phyloP scores from a whole-genome alignment of 2,113 vertebrate species.

The Osmerus mordax region DNA sequence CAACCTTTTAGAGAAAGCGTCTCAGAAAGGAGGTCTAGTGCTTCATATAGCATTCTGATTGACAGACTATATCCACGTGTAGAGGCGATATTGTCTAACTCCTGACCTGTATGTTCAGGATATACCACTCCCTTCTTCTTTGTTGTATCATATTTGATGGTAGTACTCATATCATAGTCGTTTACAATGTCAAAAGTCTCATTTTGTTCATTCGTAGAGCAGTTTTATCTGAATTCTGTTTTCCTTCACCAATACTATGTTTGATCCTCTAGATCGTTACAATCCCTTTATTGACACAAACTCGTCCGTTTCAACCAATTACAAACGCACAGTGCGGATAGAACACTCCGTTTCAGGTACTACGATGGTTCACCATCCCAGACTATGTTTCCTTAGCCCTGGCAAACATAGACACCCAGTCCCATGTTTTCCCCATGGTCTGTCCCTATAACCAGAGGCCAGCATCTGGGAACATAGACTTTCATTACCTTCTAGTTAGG shows the following conservation, averaged over 20 bases:
- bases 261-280: conserved; percentile 87
- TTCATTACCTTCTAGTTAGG: conserved; percentile 19
- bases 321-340: conserved; percentile 81
- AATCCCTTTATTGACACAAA: conserved; percentile 86
- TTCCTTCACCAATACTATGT: conserved; percentile 72
- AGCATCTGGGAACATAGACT: conserved; percentile 26
- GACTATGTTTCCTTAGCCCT: conserved; percentile 71
- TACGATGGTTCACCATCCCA: conserved; percentile 68
- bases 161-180: too few relatives aligned
- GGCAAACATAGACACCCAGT: conserved; percentile 66
- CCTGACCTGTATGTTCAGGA: too few relatives aligned
- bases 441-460: conserved; percentile 15
- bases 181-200: too few relatives aligned
- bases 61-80: too few relatives aligned
- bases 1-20: too few relatives aligned
- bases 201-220: conserved; percentile 39
- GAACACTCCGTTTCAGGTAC: conserved; percentile 84
- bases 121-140: too few relatives aligned
- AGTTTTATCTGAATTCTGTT: conserved; percentile 57
- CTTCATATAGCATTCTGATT: too few relatives aligned
- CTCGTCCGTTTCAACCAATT: conserved; percentile 80
- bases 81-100: too few relatives aligned
- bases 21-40: too few relatives aligned
- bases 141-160: too few relatives aligned
- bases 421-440: conserved; percentile 33